Percentiles rank a stretch among this genome's conserved stretches.
These are phyloP conservation scores for Drosophila parvula DNA, from an alignment of 1,140 invertebrate species.

Conservation along the genomic window DNA sequence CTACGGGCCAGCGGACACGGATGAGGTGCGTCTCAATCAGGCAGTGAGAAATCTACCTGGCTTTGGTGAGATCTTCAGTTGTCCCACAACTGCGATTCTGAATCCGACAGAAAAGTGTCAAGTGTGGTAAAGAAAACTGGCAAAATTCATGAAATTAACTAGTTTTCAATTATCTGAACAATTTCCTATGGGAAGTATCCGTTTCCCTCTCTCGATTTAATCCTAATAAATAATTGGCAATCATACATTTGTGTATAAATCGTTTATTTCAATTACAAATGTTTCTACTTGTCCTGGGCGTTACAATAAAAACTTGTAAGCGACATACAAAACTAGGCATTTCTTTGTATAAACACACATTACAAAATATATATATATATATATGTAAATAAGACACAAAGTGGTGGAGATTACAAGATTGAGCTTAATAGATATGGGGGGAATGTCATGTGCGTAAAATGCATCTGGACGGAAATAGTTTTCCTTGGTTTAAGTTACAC, in stretches of 20 bases:
- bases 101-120: background rate
- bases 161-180: no score
- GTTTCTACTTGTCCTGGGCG: conserved; percentile 39
- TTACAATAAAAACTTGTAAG: conserved; percentile 72
- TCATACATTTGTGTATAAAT: conserved; percentile 20
- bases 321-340: conserved; percentile 43
- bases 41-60: conserved; percentile 1
- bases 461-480: conserved; percentile 46
- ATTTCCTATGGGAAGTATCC: background rate
- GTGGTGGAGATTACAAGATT: conserved; percentile 33
- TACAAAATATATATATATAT: conserved; percentile 26
- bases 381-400: conserved; percentile 1
- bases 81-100: background rate
- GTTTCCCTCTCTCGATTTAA: background rate
- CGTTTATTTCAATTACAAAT: conserved; percentile 64
- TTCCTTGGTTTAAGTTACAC: conserved; percentile 50
- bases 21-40: background rate
- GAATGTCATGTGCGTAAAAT: conserved; percentile 26
- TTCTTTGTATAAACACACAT: conserved; percentile 33
- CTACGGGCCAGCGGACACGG: background rate
- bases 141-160: background rate
- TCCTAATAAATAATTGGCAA: background rate
- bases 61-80: background rate
- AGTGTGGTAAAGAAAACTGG: background rate
- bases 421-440: conserved; percentile 39